Percentiles rank a stretch among this genome's conserved stretches.
phyloP scores from a whole-genome alignment of 1,140 invertebrate genomes.

The Colletes gigas region DNA sequence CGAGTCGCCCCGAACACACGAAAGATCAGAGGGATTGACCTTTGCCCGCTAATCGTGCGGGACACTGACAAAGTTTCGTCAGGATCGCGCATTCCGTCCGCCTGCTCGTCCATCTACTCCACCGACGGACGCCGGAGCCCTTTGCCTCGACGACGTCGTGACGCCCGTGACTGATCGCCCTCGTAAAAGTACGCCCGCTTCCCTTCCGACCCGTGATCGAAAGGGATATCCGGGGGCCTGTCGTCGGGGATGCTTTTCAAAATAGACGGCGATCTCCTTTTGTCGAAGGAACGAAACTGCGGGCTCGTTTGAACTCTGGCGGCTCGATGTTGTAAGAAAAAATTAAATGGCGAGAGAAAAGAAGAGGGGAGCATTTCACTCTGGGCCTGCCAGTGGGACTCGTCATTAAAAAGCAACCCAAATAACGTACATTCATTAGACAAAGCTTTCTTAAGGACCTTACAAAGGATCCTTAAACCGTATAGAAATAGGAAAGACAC shows the following conservation, averaged over 20 bases:
- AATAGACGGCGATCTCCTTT: constrained; percentile 3
- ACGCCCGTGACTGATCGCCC: constrained; percentile 58
- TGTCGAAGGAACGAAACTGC: background rate
- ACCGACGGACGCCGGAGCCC: background rate
- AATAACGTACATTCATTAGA: too few species aligned
- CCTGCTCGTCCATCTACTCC: background rate
- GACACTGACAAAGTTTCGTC: constrained; percentile 63
- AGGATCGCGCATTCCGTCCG: constrained; percentile 30
- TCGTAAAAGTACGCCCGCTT: constrained; percentile 54
- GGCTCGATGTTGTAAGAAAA: too few species aligned
- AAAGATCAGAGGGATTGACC: constrained; percentile 58
- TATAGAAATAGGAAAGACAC: too few species aligned
- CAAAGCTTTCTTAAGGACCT: too few species aligned
- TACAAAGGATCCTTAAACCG: too few species aligned
- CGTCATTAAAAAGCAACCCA: too few species aligned
- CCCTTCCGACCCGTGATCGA: constrained; percentile 4
- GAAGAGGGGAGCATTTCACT: too few species aligned
- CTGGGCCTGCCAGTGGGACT: too few species aligned
- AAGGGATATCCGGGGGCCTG: constrained; percentile 50
- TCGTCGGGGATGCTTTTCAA: constrained; percentile 19
- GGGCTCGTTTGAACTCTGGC: too few species aligned
- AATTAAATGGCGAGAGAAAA: too few species aligned
- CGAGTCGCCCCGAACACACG: constrained; percentile 25
- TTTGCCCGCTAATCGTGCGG: constrained; percentile 59
- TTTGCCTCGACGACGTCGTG: constrained; percentile 44